A percentile compares a stretch with the other conserved stretches of the same genome.
Evolutionary conservation across 1,140 invertebrate species (phyloP).

Genomic region (Diachasmimorpha longicaudata): DNA sequence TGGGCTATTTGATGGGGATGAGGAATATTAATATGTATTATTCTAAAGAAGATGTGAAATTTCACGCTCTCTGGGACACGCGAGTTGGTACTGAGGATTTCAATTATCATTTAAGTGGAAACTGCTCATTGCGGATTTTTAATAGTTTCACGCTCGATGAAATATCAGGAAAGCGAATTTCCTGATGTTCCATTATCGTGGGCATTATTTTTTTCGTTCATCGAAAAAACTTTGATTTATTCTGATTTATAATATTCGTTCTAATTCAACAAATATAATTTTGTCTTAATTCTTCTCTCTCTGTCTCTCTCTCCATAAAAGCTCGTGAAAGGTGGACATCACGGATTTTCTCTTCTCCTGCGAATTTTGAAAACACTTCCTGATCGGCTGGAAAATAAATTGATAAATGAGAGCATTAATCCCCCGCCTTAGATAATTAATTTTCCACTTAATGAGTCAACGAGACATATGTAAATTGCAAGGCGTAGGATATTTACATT

Average conservation of each 20-base stretch:
- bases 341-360: not conserved
- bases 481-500: conserved; percentile 57
- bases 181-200: not conserved
- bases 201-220: not conserved
- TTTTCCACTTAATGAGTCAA: conserved; percentile 58
- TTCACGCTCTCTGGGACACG: conserved; percentile 12
- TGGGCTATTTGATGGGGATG: not conserved
- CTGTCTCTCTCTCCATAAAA: too few species aligned
- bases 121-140: not conserved
- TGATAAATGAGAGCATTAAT: not conserved
- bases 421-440: conserved; percentile 48
- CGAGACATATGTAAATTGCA: conserved; percentile 60
- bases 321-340: too few species aligned
- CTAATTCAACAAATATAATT: too few species aligned
- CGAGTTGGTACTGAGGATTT: conserved; percentile 18
- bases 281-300: too few species aligned
- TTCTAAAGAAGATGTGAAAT: conserved; percentile 20
- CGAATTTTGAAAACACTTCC: not conserved
- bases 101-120: conserved; percentile 17
- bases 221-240: not conserved
- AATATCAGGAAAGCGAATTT: conserved; percentile 25
- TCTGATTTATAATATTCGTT: too few species aligned
- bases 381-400: not conserved
- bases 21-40: conserved; percentile 13
- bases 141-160: conserved; percentile 17